Conservation (phyloP, 2,797 vertebrate species). For the Mormyrus hasselquistii region DNA sequence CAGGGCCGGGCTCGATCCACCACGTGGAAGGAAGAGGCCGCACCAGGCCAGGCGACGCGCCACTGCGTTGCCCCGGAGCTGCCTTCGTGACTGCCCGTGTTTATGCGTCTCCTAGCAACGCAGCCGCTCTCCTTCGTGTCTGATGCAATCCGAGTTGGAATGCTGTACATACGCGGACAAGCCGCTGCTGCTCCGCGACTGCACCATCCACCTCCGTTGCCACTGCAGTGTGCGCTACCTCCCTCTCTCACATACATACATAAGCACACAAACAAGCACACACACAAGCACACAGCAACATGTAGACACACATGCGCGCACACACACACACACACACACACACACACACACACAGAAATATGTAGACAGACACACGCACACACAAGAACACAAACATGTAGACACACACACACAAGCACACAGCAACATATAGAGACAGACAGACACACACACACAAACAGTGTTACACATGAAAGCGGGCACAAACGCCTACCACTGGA, state of each 20-base stretch:
- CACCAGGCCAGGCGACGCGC: conserved; percentile 33
- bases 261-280: conserved; percentile 24
- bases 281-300: not conserved
- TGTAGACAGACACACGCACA: conserved; percentile 14
- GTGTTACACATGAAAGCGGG: conserved; percentile 5
- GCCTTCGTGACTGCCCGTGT: conserved; percentile 49
- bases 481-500: not conserved
- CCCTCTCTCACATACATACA: not conserved
- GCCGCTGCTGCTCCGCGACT: conserved; percentile 37
- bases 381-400: not conserved
- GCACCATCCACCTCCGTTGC: not conserved
- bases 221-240: not conserved
- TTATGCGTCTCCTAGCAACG: conserved; percentile 64
- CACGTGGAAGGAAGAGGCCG: conserved; percentile 27
- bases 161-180: conserved; percentile 66
- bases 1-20: not conserved
- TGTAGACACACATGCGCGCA: no score
- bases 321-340: conserved; percentile 19
- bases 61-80: conserved; percentile 38
- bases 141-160: conserved; percentile 74
- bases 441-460: conserved; percentile 23
- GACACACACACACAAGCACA: not conserved
- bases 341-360: not conserved
- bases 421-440: not conserved
- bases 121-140: conserved; percentile 49